Conservation (phyloP, 2,888 invertebrate genomes). For the Yponomeuta evonymella region DNA sequence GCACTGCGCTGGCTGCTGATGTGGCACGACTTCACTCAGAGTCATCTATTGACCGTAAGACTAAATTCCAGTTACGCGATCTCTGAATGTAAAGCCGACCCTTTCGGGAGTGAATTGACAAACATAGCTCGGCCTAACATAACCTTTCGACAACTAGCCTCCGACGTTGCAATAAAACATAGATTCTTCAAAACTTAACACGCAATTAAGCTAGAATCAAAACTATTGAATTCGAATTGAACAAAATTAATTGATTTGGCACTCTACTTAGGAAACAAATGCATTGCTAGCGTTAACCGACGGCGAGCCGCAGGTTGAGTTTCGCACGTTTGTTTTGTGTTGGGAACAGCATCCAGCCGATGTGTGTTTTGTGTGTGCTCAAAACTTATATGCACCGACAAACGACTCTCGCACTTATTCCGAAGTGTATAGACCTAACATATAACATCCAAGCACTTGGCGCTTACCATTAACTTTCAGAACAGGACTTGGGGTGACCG, state of each 20-base stretch:
- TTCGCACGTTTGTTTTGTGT: background rate
- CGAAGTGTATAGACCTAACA: background rate
- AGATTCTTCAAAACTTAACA: conserved; percentile 16
- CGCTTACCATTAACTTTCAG: conserved; percentile 12
- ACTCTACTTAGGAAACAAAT: conserved; percentile 14
- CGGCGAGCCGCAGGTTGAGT: background rate
- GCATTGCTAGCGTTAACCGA: background rate
- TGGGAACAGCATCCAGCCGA: conserved; percentile 10
- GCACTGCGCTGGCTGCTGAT: too few relatives aligned
- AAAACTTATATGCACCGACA: conserved; percentile 10
- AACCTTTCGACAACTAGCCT: background rate
- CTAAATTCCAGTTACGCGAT: background rate
- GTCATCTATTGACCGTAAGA: too few relatives aligned
- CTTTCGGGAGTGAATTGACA: background rate
- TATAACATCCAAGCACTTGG: conserved; percentile 6
- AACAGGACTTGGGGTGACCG: background rate
- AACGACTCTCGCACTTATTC: background rate
- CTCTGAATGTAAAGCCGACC: background rate
- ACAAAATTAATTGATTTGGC: conserved; percentile 14
- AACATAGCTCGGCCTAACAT: background rate
- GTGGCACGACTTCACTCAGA: too few relatives aligned
- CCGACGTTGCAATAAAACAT: conserved; percentile 9
- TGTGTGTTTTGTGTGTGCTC: conserved; percentile 3
- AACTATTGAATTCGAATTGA: conserved; percentile 7
- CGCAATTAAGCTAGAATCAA: conserved; percentile 14